These are phyloP conservation scores for Prietella phreatophila DNA, from an alignment of 2,113 vertebrate genomes.

Conservation along the genomic window DNA sequence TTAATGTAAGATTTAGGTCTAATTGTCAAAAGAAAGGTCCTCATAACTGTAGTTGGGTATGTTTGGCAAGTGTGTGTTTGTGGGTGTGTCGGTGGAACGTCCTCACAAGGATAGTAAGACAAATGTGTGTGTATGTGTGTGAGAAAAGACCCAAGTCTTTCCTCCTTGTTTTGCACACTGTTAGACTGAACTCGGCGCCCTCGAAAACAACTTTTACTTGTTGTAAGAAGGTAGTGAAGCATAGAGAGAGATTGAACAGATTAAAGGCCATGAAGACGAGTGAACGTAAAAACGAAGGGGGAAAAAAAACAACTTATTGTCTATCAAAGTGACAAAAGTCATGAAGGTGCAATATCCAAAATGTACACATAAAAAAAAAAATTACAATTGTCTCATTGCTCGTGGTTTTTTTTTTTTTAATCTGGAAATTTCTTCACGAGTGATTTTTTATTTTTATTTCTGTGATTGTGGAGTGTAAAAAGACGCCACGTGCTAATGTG, in stretches of 20 bases:
- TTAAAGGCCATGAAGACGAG: background rate
- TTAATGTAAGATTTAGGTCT: background rate
- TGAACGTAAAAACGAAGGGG: background rate
- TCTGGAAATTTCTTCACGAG: background rate
- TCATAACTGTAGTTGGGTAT: background rate
- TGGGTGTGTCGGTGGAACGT: background rate
- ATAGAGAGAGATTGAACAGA: background rate
- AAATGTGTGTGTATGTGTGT: background rate
- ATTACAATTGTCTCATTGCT: background rate
- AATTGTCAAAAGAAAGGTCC: background rate
- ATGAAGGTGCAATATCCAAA: background rate
- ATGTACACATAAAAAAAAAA: background rate
- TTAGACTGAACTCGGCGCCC: slow-evolving; percentile 33
- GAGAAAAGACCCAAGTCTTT: background rate
- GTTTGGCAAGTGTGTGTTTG: background rate
- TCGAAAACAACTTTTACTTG: slow-evolving; percentile 49
- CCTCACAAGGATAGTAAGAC: background rate
- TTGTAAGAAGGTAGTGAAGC: background rate
- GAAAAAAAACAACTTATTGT: background rate
- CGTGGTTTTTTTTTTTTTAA: background rate
- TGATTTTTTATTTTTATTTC: background rate
- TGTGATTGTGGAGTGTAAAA: background rate
- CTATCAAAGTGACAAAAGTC: background rate
- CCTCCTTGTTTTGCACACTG: slow-evolving; percentile 17
- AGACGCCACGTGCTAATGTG: background rate